A percentile compares a stretch with the other conserved stretches of the same genome.
These are phyloP conservation scores for Drosophila equinoxialis DNA, from an alignment of 1,140 invertebrate species.

Conservation along the genomic window DNA sequence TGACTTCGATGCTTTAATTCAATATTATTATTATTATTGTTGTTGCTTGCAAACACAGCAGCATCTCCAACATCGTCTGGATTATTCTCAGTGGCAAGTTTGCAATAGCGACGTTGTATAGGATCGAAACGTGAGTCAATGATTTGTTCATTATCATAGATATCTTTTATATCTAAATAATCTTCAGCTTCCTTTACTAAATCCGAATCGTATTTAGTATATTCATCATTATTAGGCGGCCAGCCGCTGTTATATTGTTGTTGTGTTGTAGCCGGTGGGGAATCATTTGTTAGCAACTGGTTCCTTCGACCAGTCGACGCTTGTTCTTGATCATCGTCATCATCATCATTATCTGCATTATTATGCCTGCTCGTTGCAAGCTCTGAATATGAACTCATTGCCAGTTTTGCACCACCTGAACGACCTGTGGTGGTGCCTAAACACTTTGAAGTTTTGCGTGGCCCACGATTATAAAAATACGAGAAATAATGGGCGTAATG, in stretches of 20 bases:
- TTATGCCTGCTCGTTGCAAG: constrained; percentile 20
- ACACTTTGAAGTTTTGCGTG: constrained; percentile 43
- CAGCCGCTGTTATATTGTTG: constrained; percentile 39
- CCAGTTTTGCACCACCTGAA: constrained; percentile 44
- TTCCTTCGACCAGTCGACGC: constrained; percentile 21
- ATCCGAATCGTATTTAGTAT: constrained; percentile 5
- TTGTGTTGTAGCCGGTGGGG: constrained; percentile 14
- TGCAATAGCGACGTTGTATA: constrained; percentile 49
- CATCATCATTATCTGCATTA: too few species aligned
- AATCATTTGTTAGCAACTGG: constrained; percentile 48
- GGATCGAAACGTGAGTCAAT: constrained; percentile 48
- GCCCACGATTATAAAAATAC: constrained; percentile 71
- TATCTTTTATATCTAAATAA: constrained; percentile 35
- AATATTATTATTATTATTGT: constrained; percentile 46
- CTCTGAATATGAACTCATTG: constrained; percentile 66
- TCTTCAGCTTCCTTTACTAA: constrained; percentile 22
- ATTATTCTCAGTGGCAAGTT: constrained; percentile 22
- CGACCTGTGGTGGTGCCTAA: constrained; percentile 2
- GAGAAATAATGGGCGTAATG: constrained; percentile 78
- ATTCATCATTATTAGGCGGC: constrained; percentile 5
- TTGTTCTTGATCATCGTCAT: background rate
- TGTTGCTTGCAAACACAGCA: constrained; percentile 40
- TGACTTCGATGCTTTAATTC: constrained; percentile 5
- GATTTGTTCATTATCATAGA: constrained; percentile 32
- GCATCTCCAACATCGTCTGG: constrained; percentile 22